Evolutionary conservation across 2,888 invertebrate genomes (phyloP).

Genomic region (Coelinius sp.): DNA sequence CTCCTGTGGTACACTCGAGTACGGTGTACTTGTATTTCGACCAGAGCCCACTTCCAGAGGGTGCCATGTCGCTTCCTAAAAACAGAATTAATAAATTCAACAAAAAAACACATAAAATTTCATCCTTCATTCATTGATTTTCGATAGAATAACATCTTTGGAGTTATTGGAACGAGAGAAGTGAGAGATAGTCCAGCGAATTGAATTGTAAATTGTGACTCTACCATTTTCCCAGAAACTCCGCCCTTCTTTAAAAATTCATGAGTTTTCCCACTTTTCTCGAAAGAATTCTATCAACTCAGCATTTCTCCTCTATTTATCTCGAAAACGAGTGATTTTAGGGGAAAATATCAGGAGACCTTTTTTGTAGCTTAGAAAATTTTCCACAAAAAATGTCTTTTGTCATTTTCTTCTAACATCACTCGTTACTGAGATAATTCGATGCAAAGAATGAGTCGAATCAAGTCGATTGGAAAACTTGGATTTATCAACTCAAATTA

Average conservation of each 20-base stretch:
- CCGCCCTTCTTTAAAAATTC: not conserved
- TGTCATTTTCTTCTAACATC: not conserved
- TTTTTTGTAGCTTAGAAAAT: not conserved
- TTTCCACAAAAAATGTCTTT: not conserved
- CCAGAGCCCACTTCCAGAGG: slow-evolving; percentile 68
- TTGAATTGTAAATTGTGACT: not conserved
- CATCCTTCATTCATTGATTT: not conserved
- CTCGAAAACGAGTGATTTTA: not conserved
- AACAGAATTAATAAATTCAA: not conserved
- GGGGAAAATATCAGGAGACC: not conserved
- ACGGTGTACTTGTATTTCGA: slow-evolving; percentile 70
- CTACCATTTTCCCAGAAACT: too few species aligned
- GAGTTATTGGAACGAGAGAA: not conserved
- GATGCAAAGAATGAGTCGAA: not conserved
- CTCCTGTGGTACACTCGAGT: slow-evolving; percentile 62
- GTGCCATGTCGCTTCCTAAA: slow-evolving; percentile 70
- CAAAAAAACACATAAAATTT: not conserved
- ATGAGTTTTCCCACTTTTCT: not conserved
- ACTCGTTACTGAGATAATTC: not conserved
- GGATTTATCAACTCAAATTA: too few species aligned
- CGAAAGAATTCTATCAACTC: too few species aligned
- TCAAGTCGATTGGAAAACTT: too few species aligned
- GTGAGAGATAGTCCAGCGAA: not conserved
- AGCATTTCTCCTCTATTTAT: not conserved
- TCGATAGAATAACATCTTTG: not conserved